Evolutionary conservation across 2,888 invertebrate genomes (phyloP), one percentile per base, ranked within the genome.

Genomic region (Drosophila neotestacea): DNA sequence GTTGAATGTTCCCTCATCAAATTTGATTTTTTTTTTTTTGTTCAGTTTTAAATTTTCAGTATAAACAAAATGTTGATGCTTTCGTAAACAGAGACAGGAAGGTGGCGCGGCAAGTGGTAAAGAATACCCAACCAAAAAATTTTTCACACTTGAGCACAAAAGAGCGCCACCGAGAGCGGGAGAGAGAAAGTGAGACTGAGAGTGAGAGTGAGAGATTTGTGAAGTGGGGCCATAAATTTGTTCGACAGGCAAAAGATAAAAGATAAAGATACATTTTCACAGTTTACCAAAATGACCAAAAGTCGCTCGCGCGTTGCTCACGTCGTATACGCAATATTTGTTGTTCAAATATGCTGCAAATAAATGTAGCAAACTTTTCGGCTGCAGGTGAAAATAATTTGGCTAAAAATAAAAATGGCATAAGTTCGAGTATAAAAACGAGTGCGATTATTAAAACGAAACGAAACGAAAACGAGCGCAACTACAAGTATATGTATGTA

Each of bases 51-150:
- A 44, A 39, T 42, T 55, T 44, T 67, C 61, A 81, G 77, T 50
- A 88, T 86, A 86, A 86, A 88, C 86, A 86, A 88, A 81, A 56
- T 62, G 61, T 51, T 65, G 73, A 74, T 72, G 86, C 79, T 89
- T 82, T 84, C 77, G 81, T 90, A 87, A 80, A 89, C 85, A 84
- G 77, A 79, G 79, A 76, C 69, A 62, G 71, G 63, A 73, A 73
- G 65, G 60, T 61, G 76, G 76, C 55, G 62, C 46, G 71, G 71
- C 54, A 66, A 73, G 73, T 70, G 60, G 58, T 7, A 50, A 62
- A 39, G 22, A 30, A 34, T n/a, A 27, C 32, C 42, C 34, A 55
- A 41, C 34, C 52, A 34, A 54, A 63, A 50, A 60, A 52, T 63
- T 11, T 47, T 22, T 60, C 48, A 61, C 60, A 58, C 73, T 56